phyloP scores from a whole-genome alignment of 92 coral and sea anemone genomes.

The Palythoa heliodiscus region DNA sequence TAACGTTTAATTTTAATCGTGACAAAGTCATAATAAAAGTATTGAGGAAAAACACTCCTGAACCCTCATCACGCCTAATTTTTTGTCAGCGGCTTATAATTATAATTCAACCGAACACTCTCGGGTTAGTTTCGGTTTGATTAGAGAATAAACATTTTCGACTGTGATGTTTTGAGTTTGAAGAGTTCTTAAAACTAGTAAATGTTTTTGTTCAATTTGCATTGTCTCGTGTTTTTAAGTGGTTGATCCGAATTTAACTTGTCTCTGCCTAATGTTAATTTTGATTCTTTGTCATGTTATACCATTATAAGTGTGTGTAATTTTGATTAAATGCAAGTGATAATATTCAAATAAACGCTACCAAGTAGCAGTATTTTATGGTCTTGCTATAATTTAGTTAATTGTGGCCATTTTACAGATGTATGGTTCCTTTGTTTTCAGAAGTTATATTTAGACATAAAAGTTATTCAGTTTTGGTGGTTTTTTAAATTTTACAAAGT shows the following conservation, averaged over 20 bases:
- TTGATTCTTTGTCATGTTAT: not conserved
- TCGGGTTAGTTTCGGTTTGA: no score
- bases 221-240: not conserved
- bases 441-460: not conserved
- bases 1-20: no score
- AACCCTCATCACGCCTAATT: no score
- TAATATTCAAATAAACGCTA: not conserved
- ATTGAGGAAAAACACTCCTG: no score
- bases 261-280: not conserved
- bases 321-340: not conserved
- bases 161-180: not conserved
- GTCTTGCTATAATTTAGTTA: not conserved
- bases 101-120: no score
- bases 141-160: no score
- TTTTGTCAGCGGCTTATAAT: no score
- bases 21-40: no score
- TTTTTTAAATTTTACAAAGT: not conserved
- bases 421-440: conserved; percentile 13
- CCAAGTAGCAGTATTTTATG: not conserved
- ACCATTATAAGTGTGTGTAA: not conserved
- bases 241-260: not conserved
- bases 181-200: not conserved
- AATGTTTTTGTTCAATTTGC: not conserved
- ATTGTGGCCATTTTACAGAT: conserved; percentile 3
- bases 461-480: conserved; percentile 19